Percentiles rank a stretch among this genome's conserved stretches.
phyloP scores from a whole-genome alignment of 2,888 invertebrate species.

The Embidobia sp. region DNA sequence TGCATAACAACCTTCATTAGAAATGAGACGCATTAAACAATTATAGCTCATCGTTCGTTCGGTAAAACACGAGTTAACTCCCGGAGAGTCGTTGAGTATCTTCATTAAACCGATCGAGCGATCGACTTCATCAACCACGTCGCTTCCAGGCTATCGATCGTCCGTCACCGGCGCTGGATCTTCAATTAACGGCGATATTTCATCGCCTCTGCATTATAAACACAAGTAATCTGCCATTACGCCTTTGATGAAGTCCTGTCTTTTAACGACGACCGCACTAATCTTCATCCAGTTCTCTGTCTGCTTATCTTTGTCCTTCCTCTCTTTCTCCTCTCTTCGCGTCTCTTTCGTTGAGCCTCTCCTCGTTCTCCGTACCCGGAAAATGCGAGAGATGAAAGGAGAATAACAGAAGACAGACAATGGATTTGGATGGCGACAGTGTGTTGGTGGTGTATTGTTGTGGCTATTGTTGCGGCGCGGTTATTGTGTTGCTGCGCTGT shows the following conservation, averaged over 20 bases:
- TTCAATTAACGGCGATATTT: constrained; percentile 30
- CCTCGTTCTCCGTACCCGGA: constrained; percentile 31
- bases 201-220: constrained; percentile 21
- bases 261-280: constrained; percentile 64
- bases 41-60: too few species aligned
- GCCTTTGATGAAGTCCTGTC: constrained; percentile 41
- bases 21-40: too few species aligned
- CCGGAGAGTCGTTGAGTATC: too few species aligned
- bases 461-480: constrained; percentile 72
- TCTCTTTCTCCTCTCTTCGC: constrained; percentile 33
- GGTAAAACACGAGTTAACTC: too few species aligned
- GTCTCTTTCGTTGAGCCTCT: constrained; percentile 27
- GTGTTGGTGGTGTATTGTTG: constrained; percentile 76
- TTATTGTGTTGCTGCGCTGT: constrained; percentile 78
- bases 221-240: constrained; percentile 33
- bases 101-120: too few species aligned
- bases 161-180: too few species aligned
- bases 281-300: constrained; percentile 57
- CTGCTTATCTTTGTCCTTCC: constrained; percentile 45
- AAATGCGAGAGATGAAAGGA: constrained; percentile 58
- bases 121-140: too few species aligned
- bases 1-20: too few species aligned
- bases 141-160: too few species aligned
- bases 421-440: constrained; percentile 75
- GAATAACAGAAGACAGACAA: constrained; percentile 79